Evolutionary conservation across 2,888 invertebrate genomes (phyloP).

Genomic region (Frankliniella fusca): DNA sequence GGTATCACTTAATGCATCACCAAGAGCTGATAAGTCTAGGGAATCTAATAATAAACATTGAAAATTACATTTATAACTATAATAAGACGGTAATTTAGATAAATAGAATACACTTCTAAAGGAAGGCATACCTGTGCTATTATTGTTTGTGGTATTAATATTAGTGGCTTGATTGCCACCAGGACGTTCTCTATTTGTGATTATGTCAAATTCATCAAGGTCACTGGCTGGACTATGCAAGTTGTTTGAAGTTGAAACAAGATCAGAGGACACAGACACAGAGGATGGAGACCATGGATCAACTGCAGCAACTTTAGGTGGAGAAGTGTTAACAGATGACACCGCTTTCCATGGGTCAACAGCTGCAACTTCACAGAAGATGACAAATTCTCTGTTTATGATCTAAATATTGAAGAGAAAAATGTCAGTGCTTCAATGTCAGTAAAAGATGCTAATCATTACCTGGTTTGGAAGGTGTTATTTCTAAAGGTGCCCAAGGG

Average conservation of each 20-base stretch:
- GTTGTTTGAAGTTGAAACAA: conserved; percentile 39
- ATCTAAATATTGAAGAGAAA: conserved; percentile 18
- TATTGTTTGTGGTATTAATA: conserved; percentile 42
- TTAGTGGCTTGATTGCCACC: conserved; percentile 39
- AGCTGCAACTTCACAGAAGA: background rate
- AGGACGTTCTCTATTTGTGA: conserved; percentile 67
- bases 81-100: background rate
- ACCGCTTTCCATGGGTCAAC: conserved; percentile 36
- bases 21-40: conserved; percentile 64
- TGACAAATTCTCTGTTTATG: conserved; percentile 32
- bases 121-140: conserved; percentile 43
- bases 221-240: conserved; percentile 49
- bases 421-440: conserved; percentile 31
- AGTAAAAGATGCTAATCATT: conserved; percentile 24
- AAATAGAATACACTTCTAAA: conserved; percentile 32
- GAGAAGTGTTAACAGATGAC: conserved; percentile 37
- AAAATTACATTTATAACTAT: conserved; percentile 13
- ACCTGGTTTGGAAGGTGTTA: background rate
- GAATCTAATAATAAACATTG: conserved; percentile 57
- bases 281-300: conserved; percentile 41
- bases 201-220: conserved; percentile 82
- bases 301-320: conserved; percentile 45
- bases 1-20: conserved; percentile 49
- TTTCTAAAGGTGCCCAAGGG: conserved; percentile 42
- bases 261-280: conserved; percentile 41